Base-by-base conservation (phyloP, 1,140 invertebrate genomes). In the Eriosoma lanigerum region DNA sequence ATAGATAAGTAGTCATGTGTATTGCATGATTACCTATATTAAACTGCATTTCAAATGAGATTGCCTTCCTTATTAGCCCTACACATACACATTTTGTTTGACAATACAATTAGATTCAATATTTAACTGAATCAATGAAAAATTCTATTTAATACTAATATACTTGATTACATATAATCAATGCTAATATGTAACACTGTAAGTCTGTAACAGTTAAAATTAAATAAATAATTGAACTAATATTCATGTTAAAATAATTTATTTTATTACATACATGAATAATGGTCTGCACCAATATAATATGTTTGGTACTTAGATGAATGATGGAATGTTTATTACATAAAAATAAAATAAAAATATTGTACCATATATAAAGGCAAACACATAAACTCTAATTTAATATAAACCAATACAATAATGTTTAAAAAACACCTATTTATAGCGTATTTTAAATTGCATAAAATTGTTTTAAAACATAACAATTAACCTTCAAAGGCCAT, bases 321-420 rank as follows among this genome's bases (percentile, higher is more conserved):
- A 26, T 72, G 17, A 50, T 72, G 68, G 68, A 72, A 72, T 72
- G 68, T 72, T 72, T 12, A 72, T 52, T 72, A 72, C 24, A 72
- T 9, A 32, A 72, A 29, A 72, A 68, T 26, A 68, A 48, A 68
- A 48, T 72, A 72, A 52, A 72, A 72, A 29, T 29, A 72, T 52
- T 72, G 17, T 24, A 68, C 10, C 12, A 48, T 32, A 62, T 62
- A 60, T n/a, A 52, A 70, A 26, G 19, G 15, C 21, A 24, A 21
- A 72, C 24, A 72, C 24, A 62, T 32, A 48, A 68, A n/a, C 9
- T 48, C 21, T 72, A 32, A 29, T 52, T n/a, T 72, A 29, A 72
- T 17, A 72, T 72, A 72, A 70, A 70, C 24, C 46, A 50, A 72
- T 72, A 52, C 17, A 52, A 52, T 52, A 29, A 52, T 29, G 17